These are phyloP conservation scores for Octodon degus DNA, from an alignment of 2,113 vertebrate species.

Conservation along the genomic window DNA sequence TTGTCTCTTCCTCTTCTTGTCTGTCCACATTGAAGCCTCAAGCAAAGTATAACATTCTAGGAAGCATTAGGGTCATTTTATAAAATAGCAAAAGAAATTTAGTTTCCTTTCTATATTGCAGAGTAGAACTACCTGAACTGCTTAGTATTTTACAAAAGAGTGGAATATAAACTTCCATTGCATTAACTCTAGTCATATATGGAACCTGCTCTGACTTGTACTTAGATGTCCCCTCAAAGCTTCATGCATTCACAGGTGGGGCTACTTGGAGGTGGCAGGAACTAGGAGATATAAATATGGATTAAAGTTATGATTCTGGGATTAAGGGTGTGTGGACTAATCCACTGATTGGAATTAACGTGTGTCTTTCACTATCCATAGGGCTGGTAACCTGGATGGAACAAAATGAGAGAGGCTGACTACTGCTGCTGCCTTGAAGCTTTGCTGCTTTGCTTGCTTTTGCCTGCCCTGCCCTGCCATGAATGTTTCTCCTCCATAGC, in stretches of 20 bases:
- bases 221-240: background rate
- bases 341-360: background rate
- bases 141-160: background rate
- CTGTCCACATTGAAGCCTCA: background rate
- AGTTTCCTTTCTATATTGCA: background rate
- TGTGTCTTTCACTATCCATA: background rate
- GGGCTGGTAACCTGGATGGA: background rate
- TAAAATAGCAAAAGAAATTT: background rate
- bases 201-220: background rate
- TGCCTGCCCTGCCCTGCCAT: background rate
- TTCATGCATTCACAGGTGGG: background rate
- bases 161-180: background rate
- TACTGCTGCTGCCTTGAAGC: background rate
- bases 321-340: background rate
- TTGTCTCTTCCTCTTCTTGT: background rate
- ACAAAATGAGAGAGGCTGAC: background rate
- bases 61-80: background rate
- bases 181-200: background rate
- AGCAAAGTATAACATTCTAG: background rate
- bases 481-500: background rate
- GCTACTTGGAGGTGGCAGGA: background rate
- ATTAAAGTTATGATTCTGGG: background rate
- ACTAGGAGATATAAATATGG: background rate
- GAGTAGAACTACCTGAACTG: background rate
- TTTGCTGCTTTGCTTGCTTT: background rate